Percentiles rank a stretch among this genome's conserved stretches.
These are phyloP conservation scores for Aphidius colemani DNA, from an alignment of 2,888 invertebrate species.

Conservation along the genomic window DNA sequence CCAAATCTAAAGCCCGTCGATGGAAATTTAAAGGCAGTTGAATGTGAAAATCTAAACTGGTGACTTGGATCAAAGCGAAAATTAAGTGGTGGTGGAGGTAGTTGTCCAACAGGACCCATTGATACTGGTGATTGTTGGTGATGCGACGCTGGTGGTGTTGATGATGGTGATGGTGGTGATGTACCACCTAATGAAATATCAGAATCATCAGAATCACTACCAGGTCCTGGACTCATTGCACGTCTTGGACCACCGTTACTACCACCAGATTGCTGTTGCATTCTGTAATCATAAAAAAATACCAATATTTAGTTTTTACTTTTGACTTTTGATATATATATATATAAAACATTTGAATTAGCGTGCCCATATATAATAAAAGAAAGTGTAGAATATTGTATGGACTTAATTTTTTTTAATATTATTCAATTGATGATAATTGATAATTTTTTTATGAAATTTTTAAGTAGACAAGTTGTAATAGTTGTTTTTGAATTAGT, in stretches of 20 bases:
- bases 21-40: conserved; percentile 56
- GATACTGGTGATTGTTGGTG: conserved; percentile 54
- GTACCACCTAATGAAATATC: conserved; percentile 57
- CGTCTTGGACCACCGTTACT: conserved; percentile 51
- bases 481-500: too few relatives aligned
- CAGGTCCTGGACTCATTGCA: conserved; percentile 53
- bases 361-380: background rate
- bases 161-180: conserved; percentile 55
- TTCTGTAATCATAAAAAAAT: conserved; percentile 42
- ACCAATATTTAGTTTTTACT: background rate
- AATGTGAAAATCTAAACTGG: conserved; percentile 54
- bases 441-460: background rate
- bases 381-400: background rate
- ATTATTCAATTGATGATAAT: background rate
- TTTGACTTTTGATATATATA: too few relatives aligned
- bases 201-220: conserved; percentile 56
- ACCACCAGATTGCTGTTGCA: conserved; percentile 57
- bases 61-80: conserved; percentile 57
- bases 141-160: conserved; percentile 50
- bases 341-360: too few relatives aligned
- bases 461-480: too few relatives aligned
- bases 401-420: too few relatives aligned
- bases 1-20: conserved; percentile 55
- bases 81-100: conserved; percentile 53
- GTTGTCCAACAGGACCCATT: conserved; percentile 52